A percentile compares a stretch with the other conserved stretches of the same genome.
Conservation (phyloP, 2,888 invertebrate species). For the Thecocarcelia acutangulata region DNA sequence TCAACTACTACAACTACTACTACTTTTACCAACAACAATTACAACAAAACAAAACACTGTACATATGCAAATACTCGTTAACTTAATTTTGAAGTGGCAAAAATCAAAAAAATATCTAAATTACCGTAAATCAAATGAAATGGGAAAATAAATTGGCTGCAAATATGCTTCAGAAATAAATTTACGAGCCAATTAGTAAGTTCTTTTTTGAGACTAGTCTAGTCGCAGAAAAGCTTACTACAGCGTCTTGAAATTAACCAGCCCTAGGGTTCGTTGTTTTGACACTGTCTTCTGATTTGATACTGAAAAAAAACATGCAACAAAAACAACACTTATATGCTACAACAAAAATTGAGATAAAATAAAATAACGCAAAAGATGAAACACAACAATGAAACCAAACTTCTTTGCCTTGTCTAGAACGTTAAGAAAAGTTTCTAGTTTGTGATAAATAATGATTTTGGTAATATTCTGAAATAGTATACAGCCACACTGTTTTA, state of each 20-base stretch:
- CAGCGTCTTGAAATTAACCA: conserved; percentile 73
- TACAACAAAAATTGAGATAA: conserved; percentile 25
- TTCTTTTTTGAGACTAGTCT: conserved; percentile 37
- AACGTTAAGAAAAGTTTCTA: conserved; percentile 28
- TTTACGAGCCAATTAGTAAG: conserved; percentile 59
- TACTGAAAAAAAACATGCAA: conserved; percentile 74
- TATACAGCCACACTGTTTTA: conserved; percentile 25
- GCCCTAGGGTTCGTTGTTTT: conserved; percentile 81
- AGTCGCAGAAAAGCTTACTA: conserved; percentile 48
- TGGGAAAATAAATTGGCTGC: background rate
- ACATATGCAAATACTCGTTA: conserved; percentile 62
- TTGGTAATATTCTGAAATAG: conserved; percentile 20
- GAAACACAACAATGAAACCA: conserved; percentile 64
- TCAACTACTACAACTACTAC: conserved; percentile 50
- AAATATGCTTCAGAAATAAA: conserved; percentile 61
- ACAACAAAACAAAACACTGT: conserved; percentile 53
- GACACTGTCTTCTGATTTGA: conserved; percentile 82
- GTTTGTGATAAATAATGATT: conserved; percentile 38
- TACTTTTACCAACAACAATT: conserved; percentile 47
- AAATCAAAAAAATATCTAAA: conserved; percentile 3
- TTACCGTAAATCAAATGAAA: background rate
- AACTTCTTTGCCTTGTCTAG: conserved; percentile 44
- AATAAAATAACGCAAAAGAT: conserved; percentile 24
- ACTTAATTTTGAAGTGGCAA: conserved; percentile 60
- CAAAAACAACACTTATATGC: conserved; percentile 68